Percentiles rank a stretch among this genome's conserved stretches.
Evolutionary conservation across 2,888 invertebrate genomes (phyloP).

Genomic region (Metallyticus violacea): DNA sequence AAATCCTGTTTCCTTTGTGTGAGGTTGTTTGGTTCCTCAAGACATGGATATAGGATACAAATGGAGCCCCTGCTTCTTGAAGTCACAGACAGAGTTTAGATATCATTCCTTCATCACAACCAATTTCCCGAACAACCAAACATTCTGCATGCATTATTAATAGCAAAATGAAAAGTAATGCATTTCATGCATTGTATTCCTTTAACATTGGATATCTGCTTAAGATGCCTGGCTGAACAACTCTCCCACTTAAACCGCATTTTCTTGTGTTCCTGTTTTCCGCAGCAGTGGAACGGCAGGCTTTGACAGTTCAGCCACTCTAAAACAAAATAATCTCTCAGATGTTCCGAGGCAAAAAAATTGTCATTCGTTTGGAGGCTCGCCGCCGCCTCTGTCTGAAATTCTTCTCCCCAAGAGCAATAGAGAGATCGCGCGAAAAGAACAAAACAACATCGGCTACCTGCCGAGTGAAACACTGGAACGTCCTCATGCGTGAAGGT

Average conservation of each 20-base stretch:
- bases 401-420: not conserved
- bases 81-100: too few species aligned
- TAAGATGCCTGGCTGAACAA: not conserved
- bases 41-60: too few species aligned
- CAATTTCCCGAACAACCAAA: too few species aligned
- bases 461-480: not conserved
- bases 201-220: not conserved
- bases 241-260: not conserved
- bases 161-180: too few species aligned
- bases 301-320: not conserved
- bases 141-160: too few species aligned
- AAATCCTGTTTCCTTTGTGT: too few species aligned
- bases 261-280: not conserved
- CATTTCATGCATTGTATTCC: too few species aligned
- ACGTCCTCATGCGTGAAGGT: constrained; percentile 1
- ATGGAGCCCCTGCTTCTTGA: too few species aligned
- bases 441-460: not conserved
- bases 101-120: too few species aligned
- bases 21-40: too few species aligned
- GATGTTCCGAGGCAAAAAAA: not conserved
- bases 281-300: not conserved
- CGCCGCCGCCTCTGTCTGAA: not conserved
- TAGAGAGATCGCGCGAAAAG: not conserved
- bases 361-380: not conserved
- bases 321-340: not conserved